Evolutionary conservation across 2,113 vertebrate genomes (phyloP).

Genomic region (Leptosomus discolor): DNA sequence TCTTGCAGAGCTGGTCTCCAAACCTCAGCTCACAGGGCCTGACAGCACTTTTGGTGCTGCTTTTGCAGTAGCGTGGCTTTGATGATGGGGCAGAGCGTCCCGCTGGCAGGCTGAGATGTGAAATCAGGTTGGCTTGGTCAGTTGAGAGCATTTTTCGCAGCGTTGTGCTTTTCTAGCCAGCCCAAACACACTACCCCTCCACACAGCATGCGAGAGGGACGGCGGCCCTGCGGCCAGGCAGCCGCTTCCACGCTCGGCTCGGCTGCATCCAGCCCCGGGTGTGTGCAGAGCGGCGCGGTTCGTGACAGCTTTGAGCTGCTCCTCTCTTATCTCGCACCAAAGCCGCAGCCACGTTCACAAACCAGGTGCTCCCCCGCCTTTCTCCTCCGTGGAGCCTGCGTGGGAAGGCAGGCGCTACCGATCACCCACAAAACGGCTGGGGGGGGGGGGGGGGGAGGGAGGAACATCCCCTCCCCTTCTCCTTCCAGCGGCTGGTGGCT

Average conservation of each 20-base stretch:
- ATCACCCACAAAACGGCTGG: not conserved
- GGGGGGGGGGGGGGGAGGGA: constrained; percentile 17
- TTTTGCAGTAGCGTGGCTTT: not conserved
- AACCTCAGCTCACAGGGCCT: not conserved
- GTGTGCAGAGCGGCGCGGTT: not conserved
- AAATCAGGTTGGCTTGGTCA: not conserved
- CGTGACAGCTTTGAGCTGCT: constrained; percentile 7
- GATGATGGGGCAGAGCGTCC: not conserved
- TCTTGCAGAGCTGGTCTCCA: not conserved
- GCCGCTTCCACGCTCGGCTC: not conserved
- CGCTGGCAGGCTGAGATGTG: not conserved
- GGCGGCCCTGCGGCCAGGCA: not conserved
- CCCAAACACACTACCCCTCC: not conserved
- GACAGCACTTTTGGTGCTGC: not conserved
- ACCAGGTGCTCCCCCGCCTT: constrained; percentile 25
- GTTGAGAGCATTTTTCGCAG: not conserved
- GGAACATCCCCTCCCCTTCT: not conserved
- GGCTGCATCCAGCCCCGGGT: not conserved
- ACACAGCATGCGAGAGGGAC: rapidly evolving
- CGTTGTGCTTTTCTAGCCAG: not conserved
- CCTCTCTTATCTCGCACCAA: constrained; percentile 45
- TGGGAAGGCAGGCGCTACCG: constrained; percentile 45
- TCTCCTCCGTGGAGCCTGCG: constrained; percentile 51
- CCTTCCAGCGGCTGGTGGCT: not conserved
- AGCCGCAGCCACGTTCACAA: constrained; percentile 49